Evolutionary conservation across 2,888 invertebrate species (phyloP), one percentile per base, ranked within the genome.

Genomic region (Drosophila fulvimacula): DNA sequence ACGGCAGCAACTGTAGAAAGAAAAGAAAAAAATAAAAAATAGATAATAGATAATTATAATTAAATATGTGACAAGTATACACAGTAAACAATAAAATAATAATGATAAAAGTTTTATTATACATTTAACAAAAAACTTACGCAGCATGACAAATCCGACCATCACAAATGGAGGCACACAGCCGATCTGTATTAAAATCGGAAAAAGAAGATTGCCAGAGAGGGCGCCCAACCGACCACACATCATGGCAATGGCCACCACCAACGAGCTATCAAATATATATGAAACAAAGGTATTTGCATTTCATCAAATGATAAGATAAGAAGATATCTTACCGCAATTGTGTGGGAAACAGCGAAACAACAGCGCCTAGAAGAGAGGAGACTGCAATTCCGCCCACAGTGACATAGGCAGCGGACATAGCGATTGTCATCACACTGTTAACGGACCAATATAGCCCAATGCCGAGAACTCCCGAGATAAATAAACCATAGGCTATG

Each of bases 111-210:
- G 5, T 19, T 5, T 17, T 1, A 5, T 19, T 51, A 9, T 11
- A 0, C 15, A 19, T n/a, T 7, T 21, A 9, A 5, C 9, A 27
- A 5, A 10, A 32, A 34, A 84, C 90, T 93, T 93, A 96, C 96
- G 93, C 75, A 94, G 82, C 77, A 95, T 93, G 24, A 95, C 94
- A 7, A 93, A 87, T 9, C 95, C 94, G 62, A 96, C 94, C 90
- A 95, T 94, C 57, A 95, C 90, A 89, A 96, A 96, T 4, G 96
- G 96, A 21, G 96, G 95, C 32, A 95, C 92, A 84, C 96, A 96
- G 39, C 96, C 96, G 30, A 94, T 93, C 76, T 94, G 92, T 46
- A 96, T 93, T 52, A 96, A 93, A 27, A 94, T 93, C 0, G 96
- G 96, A 86, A 96, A 96, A 4, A 95, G 88, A 49, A 96, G 92